A percentile compares a stretch with the other conserved stretches of the same genome.
phyloP scores from a whole-genome alignment of 2,113 vertebrate genomes.

The Gambusia holbrooki region DNA sequence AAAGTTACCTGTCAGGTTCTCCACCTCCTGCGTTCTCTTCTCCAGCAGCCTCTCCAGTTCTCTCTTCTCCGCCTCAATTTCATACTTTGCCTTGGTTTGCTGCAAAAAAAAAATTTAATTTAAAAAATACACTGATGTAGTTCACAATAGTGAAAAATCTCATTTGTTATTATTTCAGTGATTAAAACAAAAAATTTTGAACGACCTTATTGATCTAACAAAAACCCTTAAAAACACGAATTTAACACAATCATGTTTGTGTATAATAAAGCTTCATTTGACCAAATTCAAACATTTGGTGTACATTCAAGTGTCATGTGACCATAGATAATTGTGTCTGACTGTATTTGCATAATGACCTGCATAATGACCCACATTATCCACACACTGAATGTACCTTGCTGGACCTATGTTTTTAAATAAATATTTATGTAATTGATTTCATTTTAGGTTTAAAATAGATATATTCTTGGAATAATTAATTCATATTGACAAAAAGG shows the following conservation, averaged over 20 bases:
- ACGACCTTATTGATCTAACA: neutral
- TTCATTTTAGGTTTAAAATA: too few relatives aligned
- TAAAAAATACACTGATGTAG: neutral
- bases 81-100: constrained; percentile 87
- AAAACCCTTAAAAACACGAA: neutral
- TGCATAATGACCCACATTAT: too few relatives aligned
- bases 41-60: constrained; percentile 91
- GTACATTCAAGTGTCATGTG: neutral
- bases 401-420: too few relatives aligned
- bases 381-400: too few relatives aligned
- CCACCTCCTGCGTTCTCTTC: constrained; percentile 90
- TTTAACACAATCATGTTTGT: neutral
- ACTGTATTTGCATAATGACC: too few relatives aligned
- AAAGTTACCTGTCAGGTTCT: constrained; percentile 90
- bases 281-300: neutral
- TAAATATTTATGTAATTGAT: too few relatives aligned
- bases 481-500: too few relatives aligned
- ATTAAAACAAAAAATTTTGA: neutral
- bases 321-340: neutral
- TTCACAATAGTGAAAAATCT: neutral
- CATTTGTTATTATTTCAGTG: neutral
- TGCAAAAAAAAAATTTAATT: neutral
- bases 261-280: neutral
- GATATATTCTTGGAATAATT: too few relatives aligned
- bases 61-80: constrained; percentile 93